Base-by-base conservation (phyloP, 2,797 vertebrate species). In the Morelia viridis region DNA sequence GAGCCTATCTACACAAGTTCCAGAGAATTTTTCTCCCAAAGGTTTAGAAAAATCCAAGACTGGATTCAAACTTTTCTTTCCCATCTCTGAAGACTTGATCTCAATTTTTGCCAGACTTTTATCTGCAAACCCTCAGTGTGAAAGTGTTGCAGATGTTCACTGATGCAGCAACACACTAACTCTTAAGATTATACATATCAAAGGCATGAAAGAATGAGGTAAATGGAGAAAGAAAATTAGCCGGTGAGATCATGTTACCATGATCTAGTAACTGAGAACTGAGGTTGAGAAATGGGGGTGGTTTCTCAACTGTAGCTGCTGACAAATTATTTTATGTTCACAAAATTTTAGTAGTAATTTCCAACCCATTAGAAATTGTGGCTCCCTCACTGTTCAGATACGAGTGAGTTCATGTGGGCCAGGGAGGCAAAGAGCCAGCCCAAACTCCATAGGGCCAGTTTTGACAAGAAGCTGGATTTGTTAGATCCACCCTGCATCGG, bases 271-370 rank as follows among this genome's bases (percentile, higher is more conserved):
- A 10, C 22, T 61, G 41, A 35, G 24, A 76, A 58, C 5, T 46
- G 41, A 46, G 41, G 24, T 85, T 83, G 76, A 35, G 28, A 87
- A 87, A 88, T 31, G 41, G 11, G 28, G 10, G 12, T n/a, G 2
- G 0, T 31, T 61, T 31, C 56, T 80, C 50, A 71, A 41, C n/a
- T 91, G 65, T 61, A 61, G 57, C 65, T 76, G 28, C 57, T 91
- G 15, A 65, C 15, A 80, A 4, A 5, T 19, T 58, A 57, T 35
- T 61, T 83, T 60, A 80, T 80, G 35, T 22, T 53, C 10, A 91
- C 26, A 91, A 91, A 61, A 80, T 41, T 84, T 61, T 88, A 88
- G 53, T n/a, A 88, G n/a, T 50, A 64, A 57, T 84, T 84, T 24
- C 46, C 28, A 76, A 0, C 7, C 87, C 57, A 65, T 92, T 50